Base-by-base conservation (phyloP, 2,797 vertebrate species). In the Chrosomus eos region DNA sequence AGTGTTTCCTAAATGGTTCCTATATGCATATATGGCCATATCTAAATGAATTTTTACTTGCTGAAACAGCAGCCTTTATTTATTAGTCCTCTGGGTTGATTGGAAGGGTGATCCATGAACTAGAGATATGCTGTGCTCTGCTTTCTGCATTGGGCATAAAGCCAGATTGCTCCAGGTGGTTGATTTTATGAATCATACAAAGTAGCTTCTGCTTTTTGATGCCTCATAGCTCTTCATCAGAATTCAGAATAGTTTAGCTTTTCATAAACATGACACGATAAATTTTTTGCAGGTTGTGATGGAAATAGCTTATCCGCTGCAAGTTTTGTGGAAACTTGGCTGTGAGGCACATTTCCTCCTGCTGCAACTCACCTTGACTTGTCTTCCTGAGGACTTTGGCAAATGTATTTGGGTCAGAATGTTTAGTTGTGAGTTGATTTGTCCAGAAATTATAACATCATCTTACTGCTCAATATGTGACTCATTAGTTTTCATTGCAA, bases 321-420 rank as follows among this genome's bases (percentile, higher is more conserved):
- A 40, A n/a, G 28, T 36, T 86, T 68, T 64, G 16, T 83, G 71
- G 75, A 86, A 88, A 82, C 53, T 78, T 85, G 85, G 77, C 88
- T 58, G 40, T 38, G 43, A 58, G 9, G 7, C 45, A 45, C 53
- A 75, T 86, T 70, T 67, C 80, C 73, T 83, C 53, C 75, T 79
- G 72, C 60, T 72, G n/a, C 7, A 68, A 76, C 40, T 71, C 78
- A 74, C 77, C 64, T 80, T 81, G 53, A 79, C 82, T 64, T 58
- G 64, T 75, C 71, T 82, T 82, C 73, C 81, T 87, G 74, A 64
- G 55, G 21, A n/a, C 43, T 74, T 79, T 62, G 55, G 33, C 68
- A 70, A 62, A 82, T 45, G 7, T 38, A 26, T 72, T 38, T 78
- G 31, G 51, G 66, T 67, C 79, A 43, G 28, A 40, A 71, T 68